Evolutionary conservation across 2,888 invertebrate genomes (phyloP), one percentile per base, ranked within the genome.

Genomic region (Calephelis perditalis): DNA sequence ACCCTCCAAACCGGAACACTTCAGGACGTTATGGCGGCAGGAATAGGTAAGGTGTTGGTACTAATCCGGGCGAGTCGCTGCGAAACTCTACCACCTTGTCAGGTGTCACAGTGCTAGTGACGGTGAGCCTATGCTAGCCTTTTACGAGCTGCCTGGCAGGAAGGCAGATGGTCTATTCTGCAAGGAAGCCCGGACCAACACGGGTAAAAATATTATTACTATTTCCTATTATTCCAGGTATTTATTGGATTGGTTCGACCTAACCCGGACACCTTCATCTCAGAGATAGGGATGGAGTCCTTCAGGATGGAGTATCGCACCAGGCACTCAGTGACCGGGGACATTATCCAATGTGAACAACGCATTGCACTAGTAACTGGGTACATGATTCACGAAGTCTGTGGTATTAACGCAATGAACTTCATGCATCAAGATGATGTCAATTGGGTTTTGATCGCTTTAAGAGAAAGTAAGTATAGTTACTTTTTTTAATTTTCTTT

Each of bases 341-440:
- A 95, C 65, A 97, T 98, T 63, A 94, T 97, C 59, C 96, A 95
- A 74, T 95, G 95, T 75, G 98, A 98, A 78, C 96, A 97, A 72
- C 93, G 97, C 71, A 96, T 97, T 68, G 95, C 97, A 0, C 91
- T 96, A 57, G 95, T 97, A n/a, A 96, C 97, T 40, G 98, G 98
- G 2, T 97, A 96, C 79, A 93, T 98, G 94, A 94, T 94, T 0
- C 94, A 95, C 65, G 98, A 98, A 84, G 95, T 97, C 6, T 92
- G 93, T n/a, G 97, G 97, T 9, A 84, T 94, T 65, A 96, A 96
- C 67, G 97, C 97, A 0, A 97, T 98, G 84, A 94, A 94, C 71
- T 97, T 95, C 76, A 97, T 98, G 94, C 96, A 96, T 80, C 92
- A 93, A 65, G 96, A 97, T 68, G 97, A 97, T 81, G 95, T 96